Evolutionary conservation across 92 coral and sea anemone species (phyloP), one percentile per base, ranked within the genome.

Genomic region (Parazoanthus atlanticus): DNA sequence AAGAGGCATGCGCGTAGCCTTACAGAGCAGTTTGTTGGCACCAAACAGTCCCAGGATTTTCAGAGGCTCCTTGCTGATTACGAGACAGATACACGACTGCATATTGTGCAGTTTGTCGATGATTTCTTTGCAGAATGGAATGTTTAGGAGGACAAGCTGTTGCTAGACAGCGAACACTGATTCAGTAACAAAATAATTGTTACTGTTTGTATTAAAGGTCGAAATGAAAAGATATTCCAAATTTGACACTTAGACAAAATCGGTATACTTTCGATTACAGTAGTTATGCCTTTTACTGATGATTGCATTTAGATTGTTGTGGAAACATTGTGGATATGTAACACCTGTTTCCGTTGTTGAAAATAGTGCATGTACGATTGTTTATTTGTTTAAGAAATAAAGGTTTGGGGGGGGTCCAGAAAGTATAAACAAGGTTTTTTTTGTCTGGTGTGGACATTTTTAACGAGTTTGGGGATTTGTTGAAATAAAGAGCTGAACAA

Each of bases 1-100:
- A 91, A 91, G 92, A 79, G 86, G 41, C 80, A 80, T 77, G 94
- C 92, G 34, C 94, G 89, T 49, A 88, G 84, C 65, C 89, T 86
- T 86, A 79, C 89, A 33, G 86, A 94, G 89, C 94, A 84, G 71
- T 91, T 86, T 85, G 31, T 91, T 33, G 86, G 64, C 80, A 91
- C 82, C 58, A 78, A 71, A 29, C 61, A 84, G 6, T 26, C 40
- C 34, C 61, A 71, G 56, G 87, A 84, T 84, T n/a, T 70, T 84
- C 78, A 79, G 70, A 69, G 87, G 28, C 87, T 84, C 41, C 87
- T 84, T 84, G 78, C 87, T 70, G 78, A 43, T 26, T 84, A 84
- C 26, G 87, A 84, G 15, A 16, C 87, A 69, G 56, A 43, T 43
- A 84, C 79, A 28, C 54, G 87, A 84, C 78, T 84, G 78, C 78